Evolutionary conservation across 2,888 invertebrate species (phyloP).

Genomic region (Prostheceraeus crozeri): DNA sequence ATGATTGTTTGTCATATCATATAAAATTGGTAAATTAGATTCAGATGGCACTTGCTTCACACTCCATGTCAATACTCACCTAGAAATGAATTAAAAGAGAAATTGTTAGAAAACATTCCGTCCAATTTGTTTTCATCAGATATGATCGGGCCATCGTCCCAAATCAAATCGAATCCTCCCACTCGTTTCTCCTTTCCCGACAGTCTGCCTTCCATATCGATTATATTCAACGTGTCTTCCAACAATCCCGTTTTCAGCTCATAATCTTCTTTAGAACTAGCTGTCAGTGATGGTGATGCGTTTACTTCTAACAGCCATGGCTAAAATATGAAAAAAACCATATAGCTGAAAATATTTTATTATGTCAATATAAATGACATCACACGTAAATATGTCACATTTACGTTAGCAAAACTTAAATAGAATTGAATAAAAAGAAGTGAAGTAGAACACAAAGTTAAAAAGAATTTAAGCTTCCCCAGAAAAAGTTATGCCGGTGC

Average conservation of each 20-base stretch:
- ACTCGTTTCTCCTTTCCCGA: constrained; percentile 61
- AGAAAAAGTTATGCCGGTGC: too few relatives aligned
- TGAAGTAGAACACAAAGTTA: too few relatives aligned
- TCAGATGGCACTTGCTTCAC: too few relatives aligned
- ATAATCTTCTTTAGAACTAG: constrained; percentile 62
- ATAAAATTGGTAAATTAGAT: too few relatives aligned
- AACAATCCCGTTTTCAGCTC: constrained; percentile 60
- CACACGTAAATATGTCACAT: too few relatives aligned
- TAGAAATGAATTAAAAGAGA: constrained; percentile 34
- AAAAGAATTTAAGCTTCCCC: too few relatives aligned
- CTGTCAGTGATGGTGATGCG: constrained; percentile 63
- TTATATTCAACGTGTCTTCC: constrained; percentile 62
- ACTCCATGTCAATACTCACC: too few relatives aligned
- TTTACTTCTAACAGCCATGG: constrained; percentile 64
- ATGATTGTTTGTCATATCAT: too few relatives aligned
- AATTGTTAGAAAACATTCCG: constrained; percentile 35
- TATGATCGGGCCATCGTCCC: constrained; percentile 36
- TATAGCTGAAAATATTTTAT: constrained; percentile 24
- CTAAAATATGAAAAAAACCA: too few relatives aligned
- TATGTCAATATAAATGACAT: too few relatives aligned
- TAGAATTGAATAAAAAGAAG: too few relatives aligned
- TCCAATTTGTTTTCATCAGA: constrained; percentile 25
- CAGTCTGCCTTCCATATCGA: constrained; percentile 61
- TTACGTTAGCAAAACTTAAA: too few relatives aligned
- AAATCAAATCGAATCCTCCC: constrained; percentile 50